Conservation (phyloP, 2,888 invertebrate genomes). For the Campopleginae sp. region DNA sequence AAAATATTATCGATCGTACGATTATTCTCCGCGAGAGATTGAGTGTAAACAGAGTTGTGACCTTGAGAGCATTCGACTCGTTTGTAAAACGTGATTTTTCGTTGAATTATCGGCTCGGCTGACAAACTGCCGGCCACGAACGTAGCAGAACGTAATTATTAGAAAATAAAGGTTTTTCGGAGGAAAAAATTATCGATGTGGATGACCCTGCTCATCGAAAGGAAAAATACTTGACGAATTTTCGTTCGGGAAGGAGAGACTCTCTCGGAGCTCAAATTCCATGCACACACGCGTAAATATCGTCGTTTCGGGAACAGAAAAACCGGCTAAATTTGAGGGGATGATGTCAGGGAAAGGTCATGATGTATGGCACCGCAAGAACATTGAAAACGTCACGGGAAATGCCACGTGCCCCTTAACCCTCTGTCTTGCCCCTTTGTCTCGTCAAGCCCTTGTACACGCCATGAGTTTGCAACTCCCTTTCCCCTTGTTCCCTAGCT, state of each 20-base stretch:
- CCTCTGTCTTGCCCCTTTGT: slow-evolving; percentile 64
- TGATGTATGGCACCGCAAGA: slow-evolving; percentile 79
- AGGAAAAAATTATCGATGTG: slow-evolving; percentile 73
- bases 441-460: slow-evolving; percentile 17
- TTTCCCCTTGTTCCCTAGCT: neutral
- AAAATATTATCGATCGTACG: no score
- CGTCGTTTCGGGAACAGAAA: slow-evolving; percentile 49
- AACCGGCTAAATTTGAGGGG: slow-evolving; percentile 70
- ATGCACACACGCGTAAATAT: slow-evolving; percentile 36
- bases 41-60: no score
- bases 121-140: neutral
- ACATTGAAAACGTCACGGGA: slow-evolving; percentile 73
- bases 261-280: slow-evolving; percentile 66
- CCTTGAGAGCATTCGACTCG: no score
- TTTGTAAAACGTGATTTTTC: no score
- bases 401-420: slow-evolving; percentile 79
- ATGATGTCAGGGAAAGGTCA: slow-evolving; percentile 77
- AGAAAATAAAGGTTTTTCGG: neutral
- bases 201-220: slow-evolving; percentile 80
- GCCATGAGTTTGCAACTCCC: slow-evolving; percentile 36
- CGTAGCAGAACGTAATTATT: neutral
- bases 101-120: neutral
- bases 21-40: no score
- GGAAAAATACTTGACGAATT: slow-evolving; percentile 80
- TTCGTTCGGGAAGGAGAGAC: slow-evolving; percentile 65